A percentile compares a stretch with the other conserved stretches of the same genome.
phyloP scores from a whole-genome alignment of 2,797 vertebrate species.

The Botia almorhae region DNA sequence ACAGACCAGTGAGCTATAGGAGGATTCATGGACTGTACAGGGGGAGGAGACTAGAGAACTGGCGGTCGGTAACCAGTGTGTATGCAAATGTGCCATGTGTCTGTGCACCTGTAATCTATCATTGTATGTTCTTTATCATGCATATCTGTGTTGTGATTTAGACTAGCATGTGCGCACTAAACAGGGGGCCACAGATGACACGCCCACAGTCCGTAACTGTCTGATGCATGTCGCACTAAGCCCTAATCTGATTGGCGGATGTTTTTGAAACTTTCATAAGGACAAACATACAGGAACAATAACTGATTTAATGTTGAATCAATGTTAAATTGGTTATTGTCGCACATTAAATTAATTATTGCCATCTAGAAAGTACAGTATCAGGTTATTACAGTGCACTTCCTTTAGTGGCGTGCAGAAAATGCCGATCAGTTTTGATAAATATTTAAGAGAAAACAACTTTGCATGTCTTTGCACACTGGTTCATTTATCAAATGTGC shows the following conservation, averaged over 20 bases:
- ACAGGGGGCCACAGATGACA: no score
- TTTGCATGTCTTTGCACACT: not conserved
- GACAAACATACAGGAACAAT: no score
- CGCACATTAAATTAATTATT: no score
- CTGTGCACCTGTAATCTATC: constrained; percentile 12
- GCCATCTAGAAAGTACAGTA: no score
- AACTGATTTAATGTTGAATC: no score
- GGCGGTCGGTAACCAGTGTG: not conserved
- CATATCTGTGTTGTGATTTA: not conserved
- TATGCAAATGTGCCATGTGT: not conserved
- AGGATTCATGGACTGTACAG: constrained; percentile 27
- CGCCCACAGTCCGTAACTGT: no score
- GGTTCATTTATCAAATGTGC: not conserved
- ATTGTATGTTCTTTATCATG: constrained; percentile 8
- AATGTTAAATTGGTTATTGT: no score
- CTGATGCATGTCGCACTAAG: no score
- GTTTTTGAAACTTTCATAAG: no score
- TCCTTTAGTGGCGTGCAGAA: no score
- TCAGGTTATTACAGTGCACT: not conserved
- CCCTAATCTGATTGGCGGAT: no score
- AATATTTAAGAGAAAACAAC: not conserved
- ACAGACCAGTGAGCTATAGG: not conserved
- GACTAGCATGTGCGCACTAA: not conserved
- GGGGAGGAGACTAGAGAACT: not conserved
- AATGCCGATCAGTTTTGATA: not conserved